Base-by-base conservation (phyloP, 2,797 vertebrate species). In the Thripadectes ignobilis region DNA sequence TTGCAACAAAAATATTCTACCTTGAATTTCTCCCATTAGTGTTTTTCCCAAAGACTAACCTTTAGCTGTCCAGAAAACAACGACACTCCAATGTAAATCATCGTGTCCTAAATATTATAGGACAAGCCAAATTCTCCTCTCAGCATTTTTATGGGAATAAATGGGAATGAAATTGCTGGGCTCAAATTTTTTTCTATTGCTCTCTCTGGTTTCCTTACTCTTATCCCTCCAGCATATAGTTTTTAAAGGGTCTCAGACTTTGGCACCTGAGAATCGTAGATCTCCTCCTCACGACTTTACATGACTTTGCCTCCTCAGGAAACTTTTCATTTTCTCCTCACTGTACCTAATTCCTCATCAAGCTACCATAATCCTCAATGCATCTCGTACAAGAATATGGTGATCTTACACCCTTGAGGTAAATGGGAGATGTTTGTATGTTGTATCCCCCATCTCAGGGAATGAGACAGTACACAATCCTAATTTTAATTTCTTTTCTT, bases 401-500 rank as follows among this genome's bases (percentile, higher is more conserved):
- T 41, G 23, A 54, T 26, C 18, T 82, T 76, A 41, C 8, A 45
- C 7, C 23, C 6, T 36, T 43, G 15, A 39, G 5, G 2, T 46
- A 52, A 65, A 36, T 1, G 6, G 26, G 11, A 76, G 13, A 23
- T 6, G 1, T 7, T 30, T 2, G 1, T 7, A 32, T 32, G 39
- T 39, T 30, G 41, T 52, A 80, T 57, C 14, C 58, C 20, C 22
- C 10, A 14, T 23, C 21, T 57, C 61, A 75, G 16, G 29, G 30
- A 77, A 71, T 2, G 7, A 83, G 32, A 45, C 1, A 41, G 19
- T 27, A 39, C 23, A 49, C 0, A 7, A 52, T 63, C 15, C 12
- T 63, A 18, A 24, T 59, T 87, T 91, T 77, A 2, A 45, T 67
- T 46, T 49, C 0, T 49, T 80, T 54, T 39, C 12, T 59, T 68